These are phyloP conservation scores for Encarsia formosa DNA, from an alignment of 2,888 invertebrate genomes.

Conservation along the genomic window DNA sequence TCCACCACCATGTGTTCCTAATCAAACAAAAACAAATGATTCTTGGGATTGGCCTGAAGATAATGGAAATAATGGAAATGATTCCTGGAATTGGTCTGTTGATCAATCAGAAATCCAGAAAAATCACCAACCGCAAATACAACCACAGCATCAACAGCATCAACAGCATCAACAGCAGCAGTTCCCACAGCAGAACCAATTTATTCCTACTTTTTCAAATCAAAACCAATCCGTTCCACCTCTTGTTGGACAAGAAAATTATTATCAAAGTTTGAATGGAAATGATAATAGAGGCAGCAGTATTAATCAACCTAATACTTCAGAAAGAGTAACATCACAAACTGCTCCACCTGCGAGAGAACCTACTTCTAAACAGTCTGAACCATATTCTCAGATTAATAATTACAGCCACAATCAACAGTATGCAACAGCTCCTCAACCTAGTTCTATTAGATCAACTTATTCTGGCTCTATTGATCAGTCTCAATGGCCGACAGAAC, in stretches of 20 bases:
- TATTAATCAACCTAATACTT: constrained; percentile 32
- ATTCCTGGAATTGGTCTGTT: constrained; percentile 49
- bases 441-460: constrained; percentile 29
- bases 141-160: constrained; percentile 11
- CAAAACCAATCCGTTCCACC: constrained; percentile 36
- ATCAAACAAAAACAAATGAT: constrained; percentile 36
- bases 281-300: constrained; percentile 35
- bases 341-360: constrained; percentile 30
- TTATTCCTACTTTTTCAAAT: constrained; percentile 33
- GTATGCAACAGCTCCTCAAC: constrained; percentile 30
- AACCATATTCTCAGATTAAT: constrained; percentile 37
- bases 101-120: constrained; percentile 40
- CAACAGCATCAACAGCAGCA: constrained; percentile 26
- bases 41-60: constrained; percentile 45
- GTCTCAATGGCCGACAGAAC: constrained; percentile 33
- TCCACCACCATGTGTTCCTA: constrained; percentile 28
- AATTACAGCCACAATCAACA: constrained; percentile 34
- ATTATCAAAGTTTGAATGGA: constrained; percentile 45
- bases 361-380: constrained; percentile 36
- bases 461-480: constrained; percentile 28
- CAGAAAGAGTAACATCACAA: constrained; percentile 30
- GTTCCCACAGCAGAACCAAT: constrained; percentile 26
- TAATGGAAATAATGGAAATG: constrained; percentile 41
- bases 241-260: constrained; percentile 38
- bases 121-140: constrained; percentile 20